phyloP scores from a whole-genome alignment of 2,113 vertebrate genomes.

The Sterna hirundo region DNA sequence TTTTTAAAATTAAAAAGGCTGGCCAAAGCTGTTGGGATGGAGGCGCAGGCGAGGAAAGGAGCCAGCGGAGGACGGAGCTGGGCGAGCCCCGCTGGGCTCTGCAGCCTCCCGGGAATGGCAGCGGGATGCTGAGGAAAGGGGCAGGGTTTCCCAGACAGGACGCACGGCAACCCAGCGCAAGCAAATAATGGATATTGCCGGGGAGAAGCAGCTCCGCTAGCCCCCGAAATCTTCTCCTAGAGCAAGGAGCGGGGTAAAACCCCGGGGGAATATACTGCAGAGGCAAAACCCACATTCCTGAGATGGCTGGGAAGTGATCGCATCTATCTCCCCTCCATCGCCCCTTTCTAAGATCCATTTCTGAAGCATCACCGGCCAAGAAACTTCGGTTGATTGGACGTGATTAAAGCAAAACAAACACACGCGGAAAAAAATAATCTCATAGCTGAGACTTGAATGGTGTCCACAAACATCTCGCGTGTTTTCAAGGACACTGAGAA shows the following conservation, averaged over 20 bases:
- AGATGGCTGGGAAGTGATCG: slow-evolving; percentile 22
- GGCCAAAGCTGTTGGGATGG: background rate
- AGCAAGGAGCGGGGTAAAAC: background rate
- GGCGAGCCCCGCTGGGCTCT: fast-evolving
- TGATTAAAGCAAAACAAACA: background rate
- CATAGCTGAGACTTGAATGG: background rate
- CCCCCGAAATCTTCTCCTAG: background rate
- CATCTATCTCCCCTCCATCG: slow-evolving; percentile 15
- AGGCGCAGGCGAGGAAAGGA: background rate
- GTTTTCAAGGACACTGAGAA: slow-evolving; percentile 43
- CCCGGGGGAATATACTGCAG: background rate
- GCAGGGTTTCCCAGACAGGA: background rate
- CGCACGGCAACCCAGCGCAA: background rate
- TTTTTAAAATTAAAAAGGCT: background rate
- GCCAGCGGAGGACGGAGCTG: background rate
- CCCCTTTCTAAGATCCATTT: slow-evolving; percentile 3
- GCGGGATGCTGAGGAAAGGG: background rate
- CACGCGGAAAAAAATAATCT: background rate
- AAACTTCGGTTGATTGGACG: background rate
- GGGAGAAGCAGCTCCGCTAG: background rate
- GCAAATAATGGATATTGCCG: background rate
- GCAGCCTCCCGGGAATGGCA: background rate
- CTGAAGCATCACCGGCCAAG: slow-evolving; percentile 34
- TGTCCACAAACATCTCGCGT: slow-evolving; percentile 2
- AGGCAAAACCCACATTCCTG: slow-evolving; percentile 27